These are phyloP conservation scores for Sitobion miscanthi DNA, from an alignment of 1,140 invertebrate species.

Conservation along the genomic window DNA sequence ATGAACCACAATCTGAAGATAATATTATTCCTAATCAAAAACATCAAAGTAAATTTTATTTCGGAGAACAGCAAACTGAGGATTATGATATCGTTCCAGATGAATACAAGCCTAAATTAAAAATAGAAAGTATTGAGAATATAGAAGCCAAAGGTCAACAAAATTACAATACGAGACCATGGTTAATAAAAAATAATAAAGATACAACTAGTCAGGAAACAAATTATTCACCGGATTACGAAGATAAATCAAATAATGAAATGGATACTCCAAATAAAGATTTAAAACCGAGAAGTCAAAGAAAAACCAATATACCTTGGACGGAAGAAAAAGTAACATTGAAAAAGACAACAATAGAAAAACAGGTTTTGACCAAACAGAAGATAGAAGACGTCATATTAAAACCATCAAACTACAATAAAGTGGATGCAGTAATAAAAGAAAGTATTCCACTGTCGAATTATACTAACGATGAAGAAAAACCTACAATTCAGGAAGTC, in stretches of 20 bases:
- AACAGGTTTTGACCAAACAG: constrained; percentile 60
- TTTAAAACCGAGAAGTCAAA: too few relatives aligned
- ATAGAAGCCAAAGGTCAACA: neutral
- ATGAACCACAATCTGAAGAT: neutral
- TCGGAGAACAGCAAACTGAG: neutral
- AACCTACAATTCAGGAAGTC: neutral
- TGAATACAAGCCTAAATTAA: constrained; percentile 46
- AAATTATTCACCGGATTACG: too few relatives aligned
- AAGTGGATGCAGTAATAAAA: too few relatives aligned
- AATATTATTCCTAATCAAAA: neutral
- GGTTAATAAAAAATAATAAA: neutral
- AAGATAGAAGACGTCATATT: constrained; percentile 63
- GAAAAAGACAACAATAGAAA: constrained; percentile 60
- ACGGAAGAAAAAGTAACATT: constrained; percentile 58
- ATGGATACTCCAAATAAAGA: too few relatives aligned
- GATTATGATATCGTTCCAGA: constrained; percentile 52
- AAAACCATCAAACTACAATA: constrained; percentile 39
- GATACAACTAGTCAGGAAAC: too few relatives aligned
- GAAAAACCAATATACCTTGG: constrained; percentile 58
- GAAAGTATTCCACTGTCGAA: too few relatives aligned
- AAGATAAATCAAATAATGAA: too few relatives aligned
- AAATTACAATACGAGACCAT: too few relatives aligned
- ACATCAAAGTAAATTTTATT: neutral
- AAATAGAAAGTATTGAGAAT: neutral
- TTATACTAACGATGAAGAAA: neutral